phyloP scores from a whole-genome alignment of 2,797 vertebrate genomes.

The Momotus momota region DNA sequence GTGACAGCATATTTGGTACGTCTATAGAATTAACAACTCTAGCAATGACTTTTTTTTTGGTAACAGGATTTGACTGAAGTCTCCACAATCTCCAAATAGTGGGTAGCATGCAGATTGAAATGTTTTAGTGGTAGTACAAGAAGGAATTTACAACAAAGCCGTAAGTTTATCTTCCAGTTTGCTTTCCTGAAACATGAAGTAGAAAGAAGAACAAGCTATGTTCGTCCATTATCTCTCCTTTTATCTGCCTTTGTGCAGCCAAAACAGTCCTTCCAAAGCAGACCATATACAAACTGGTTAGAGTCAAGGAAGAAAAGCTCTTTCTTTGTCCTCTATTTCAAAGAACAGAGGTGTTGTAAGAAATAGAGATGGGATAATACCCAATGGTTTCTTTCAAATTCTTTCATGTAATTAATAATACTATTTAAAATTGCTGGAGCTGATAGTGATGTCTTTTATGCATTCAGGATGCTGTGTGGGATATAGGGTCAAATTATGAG shows the following conservation, averaged over 20 bases:
- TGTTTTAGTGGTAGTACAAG: background rate
- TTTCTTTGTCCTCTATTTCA: background rate
- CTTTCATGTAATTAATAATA: background rate
- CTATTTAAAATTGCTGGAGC: background rate
- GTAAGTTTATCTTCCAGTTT: background rate
- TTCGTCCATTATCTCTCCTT: background rate
- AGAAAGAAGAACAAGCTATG: background rate
- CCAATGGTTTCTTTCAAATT: background rate
- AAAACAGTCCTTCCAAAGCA: background rate
- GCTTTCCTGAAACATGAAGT: background rate
- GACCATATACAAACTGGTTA: background rate
- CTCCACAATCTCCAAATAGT: background rate
- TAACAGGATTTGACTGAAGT: background rate
- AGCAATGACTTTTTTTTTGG: background rate
- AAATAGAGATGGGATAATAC: background rate
- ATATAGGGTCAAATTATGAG: background rate
- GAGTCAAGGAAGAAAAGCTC: background rate
- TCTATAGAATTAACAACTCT: background rate
- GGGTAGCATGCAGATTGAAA: background rate
- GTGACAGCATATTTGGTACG: slow-evolving; percentile 21
- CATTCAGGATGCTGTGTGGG: background rate
- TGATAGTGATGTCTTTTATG: background rate
- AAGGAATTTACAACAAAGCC: background rate
- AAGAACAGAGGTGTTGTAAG: background rate
- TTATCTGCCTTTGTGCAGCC: background rate